These are phyloP conservation scores for Plotosus lineatus DNA, from an alignment of 2,113 vertebrate genomes.

Conservation along the genomic window DNA sequence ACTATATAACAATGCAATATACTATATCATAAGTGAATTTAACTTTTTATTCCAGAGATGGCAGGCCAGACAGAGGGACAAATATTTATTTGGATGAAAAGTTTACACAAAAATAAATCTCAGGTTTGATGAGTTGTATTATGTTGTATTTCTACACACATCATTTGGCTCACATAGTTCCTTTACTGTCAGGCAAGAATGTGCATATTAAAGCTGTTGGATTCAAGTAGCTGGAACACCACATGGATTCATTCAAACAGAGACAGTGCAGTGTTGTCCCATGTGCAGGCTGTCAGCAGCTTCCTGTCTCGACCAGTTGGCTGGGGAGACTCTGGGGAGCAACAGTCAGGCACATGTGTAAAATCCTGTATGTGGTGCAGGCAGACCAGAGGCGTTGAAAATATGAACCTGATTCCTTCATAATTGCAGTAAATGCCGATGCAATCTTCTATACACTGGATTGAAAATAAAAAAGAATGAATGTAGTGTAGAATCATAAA, in stretches of 20 bases:
- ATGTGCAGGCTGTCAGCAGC: conserved; percentile 13
- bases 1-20: conserved; percentile 23
- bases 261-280: conserved; percentile 13
- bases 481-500: conserved; percentile 21
- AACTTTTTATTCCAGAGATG: conserved; percentile 42
- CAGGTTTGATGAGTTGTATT: conserved; percentile 1
- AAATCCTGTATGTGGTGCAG: not conserved
- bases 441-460: conserved; percentile 21
- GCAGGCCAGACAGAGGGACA: not conserved
- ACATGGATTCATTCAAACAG: conserved; percentile 6
- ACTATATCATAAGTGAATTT: conserved; percentile 41
- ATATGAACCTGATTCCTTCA: conserved; percentile 28
- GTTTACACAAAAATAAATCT: not conserved
- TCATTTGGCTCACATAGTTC: conserved; percentile 11
- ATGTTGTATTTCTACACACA: not conserved
- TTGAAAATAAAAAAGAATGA: not conserved
- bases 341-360: conserved; percentile 28
- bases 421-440: conserved; percentile 26
- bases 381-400: conserved; percentile 21
- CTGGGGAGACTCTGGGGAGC: conserved; percentile 27
- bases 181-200: conserved; percentile 21
- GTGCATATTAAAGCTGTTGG: not conserved
- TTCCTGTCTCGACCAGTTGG: conserved; percentile 19
- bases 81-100: not conserved
- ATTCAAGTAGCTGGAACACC: conserved; percentile 16